Percentiles rank a stretch among this genome's conserved stretches.
phyloP scores from a whole-genome alignment of 2,113 vertebrate genomes.

The Spheniscus mendiculus region DNA sequence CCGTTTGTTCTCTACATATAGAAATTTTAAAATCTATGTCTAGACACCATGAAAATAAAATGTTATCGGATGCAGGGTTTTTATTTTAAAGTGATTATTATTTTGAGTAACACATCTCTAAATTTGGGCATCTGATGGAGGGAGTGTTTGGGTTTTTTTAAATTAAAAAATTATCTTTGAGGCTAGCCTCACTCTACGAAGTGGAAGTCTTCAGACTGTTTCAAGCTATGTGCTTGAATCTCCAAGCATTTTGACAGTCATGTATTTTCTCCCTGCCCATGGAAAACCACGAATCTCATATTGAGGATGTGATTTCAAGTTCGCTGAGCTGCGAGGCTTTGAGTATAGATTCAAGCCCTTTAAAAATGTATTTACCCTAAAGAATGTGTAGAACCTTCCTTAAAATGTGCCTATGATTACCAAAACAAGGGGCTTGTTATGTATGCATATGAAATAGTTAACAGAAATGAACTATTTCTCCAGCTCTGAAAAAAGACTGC shows the following conservation, averaged over 20 bases:
- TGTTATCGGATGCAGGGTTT: not conserved
- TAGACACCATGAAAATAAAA: not conserved
- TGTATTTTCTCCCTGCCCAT: not conserved
- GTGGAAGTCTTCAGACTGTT: not conserved
- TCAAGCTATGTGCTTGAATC: not conserved
- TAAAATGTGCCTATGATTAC: not conserved
- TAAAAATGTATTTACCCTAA: not conserved
- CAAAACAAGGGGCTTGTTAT: not conserved
- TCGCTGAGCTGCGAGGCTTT: not conserved
- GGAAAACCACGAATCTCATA: not conserved
- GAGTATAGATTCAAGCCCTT: not conserved
- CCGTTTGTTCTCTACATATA: not conserved
- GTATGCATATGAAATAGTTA: not conserved
- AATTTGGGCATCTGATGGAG: not conserved
- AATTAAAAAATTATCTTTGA: not conserved
- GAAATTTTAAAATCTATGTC: not conserved
- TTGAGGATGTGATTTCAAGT: not conserved
- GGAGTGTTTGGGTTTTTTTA: not conserved
- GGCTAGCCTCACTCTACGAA: not conserved
- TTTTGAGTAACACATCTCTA: not conserved
- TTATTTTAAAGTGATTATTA: not conserved
- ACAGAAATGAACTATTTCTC: not conserved
- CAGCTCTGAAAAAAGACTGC: not conserved
- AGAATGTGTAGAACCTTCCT: not conserved
- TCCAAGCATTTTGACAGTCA: not conserved